Percentiles rank a stretch among this genome's conserved stretches.
These are phyloP conservation scores for Montipora efflorescens DNA, from an alignment of 64 coral and sea anemone genomes.

Conservation along the genomic window DNA sequence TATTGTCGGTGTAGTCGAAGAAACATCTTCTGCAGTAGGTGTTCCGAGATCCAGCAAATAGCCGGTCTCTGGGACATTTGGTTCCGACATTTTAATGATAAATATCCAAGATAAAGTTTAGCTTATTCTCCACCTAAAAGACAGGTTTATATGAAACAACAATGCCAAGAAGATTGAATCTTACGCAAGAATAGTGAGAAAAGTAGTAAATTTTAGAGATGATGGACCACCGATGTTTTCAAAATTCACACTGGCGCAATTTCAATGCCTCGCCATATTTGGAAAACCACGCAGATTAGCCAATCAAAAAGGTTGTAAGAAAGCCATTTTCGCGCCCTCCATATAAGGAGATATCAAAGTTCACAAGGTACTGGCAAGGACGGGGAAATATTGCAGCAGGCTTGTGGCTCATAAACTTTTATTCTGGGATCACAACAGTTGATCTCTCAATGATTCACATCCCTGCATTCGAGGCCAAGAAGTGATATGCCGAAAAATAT, in stretches of 20 bases:
- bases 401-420: no score
- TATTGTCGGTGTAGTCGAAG: slow-evolving; percentile 53
- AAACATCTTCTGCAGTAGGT: slow-evolving; percentile 51
- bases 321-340: slow-evolving; percentile 19
- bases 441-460: no score
- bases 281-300: slow-evolving; percentile 1
- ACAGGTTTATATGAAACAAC: slow-evolving; percentile 13
- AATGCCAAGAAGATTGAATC: slow-evolving; percentile 36
- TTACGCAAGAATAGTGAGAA: slow-evolving; percentile 70
- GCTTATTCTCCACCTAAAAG: slow-evolving; percentile 2
- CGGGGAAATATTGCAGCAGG: background rate
- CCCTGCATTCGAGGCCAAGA: no score
- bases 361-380: background rate
- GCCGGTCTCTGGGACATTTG: slow-evolving; percentile 36
- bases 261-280: slow-evolving; percentile 66
- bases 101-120: slow-evolving; percentile 31
- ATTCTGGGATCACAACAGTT: no score
- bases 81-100: slow-evolving; percentile 42
- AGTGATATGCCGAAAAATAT: no score
- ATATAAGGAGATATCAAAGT: slow-evolving; percentile 58
- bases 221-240: slow-evolving; percentile 68
- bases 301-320: slow-evolving; percentile 52
- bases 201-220: slow-evolving; percentile 71
- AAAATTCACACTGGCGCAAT: slow-evolving; percentile 52
- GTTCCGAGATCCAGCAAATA: slow-evolving; percentile 20